Percentiles rank a stretch among this genome's conserved stretches.
Conservation (phyloP, 2,888 invertebrate genomes). For the Taenaris catops region DNA sequence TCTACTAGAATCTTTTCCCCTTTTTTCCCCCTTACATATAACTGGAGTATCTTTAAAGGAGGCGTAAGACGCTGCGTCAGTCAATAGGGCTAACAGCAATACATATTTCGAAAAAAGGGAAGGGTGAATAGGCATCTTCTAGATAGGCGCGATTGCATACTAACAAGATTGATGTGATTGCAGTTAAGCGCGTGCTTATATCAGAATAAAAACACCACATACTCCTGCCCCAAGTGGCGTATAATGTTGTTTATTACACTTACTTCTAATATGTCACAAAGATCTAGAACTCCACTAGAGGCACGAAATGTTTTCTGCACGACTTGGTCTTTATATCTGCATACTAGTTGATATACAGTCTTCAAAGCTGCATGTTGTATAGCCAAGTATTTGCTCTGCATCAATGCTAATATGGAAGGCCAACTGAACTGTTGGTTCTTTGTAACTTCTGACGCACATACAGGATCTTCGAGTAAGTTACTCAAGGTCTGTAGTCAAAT, state of each 20-base stretch:
- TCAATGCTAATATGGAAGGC: constrained; percentile 59
- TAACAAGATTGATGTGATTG: too few species aligned
- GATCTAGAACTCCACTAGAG: constrained; percentile 65
- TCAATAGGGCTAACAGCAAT: too few species aligned
- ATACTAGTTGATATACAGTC: constrained; percentile 64
- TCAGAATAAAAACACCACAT: too few species aligned
- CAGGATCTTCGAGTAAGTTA: constrained; percentile 72
- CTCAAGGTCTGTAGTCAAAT: constrained; percentile 47
- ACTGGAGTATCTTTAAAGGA: too few species aligned
- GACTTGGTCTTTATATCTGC: constrained; percentile 60
- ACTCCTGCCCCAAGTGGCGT: too few species aligned
- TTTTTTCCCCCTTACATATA: too few species aligned
- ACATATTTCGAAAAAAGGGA: too few species aligned
- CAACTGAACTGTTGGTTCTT: constrained; percentile 72
- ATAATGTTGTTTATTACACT: constrained; percentile 18
- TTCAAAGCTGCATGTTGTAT: constrained; percentile 71
- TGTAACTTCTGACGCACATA: constrained; percentile 62
- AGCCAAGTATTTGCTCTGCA: constrained; percentile 67
- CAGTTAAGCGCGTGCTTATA: too few species aligned
- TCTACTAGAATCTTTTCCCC: too few species aligned
- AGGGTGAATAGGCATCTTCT: too few species aligned
- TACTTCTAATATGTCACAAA: constrained; percentile 75
- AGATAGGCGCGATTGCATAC: too few species aligned
- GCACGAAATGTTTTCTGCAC: constrained; percentile 70
- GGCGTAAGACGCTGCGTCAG: too few species aligned